phyloP scores from a whole-genome alignment of 2,113 vertebrate genomes.

The Herpailurus yagouaroundi region DNA sequence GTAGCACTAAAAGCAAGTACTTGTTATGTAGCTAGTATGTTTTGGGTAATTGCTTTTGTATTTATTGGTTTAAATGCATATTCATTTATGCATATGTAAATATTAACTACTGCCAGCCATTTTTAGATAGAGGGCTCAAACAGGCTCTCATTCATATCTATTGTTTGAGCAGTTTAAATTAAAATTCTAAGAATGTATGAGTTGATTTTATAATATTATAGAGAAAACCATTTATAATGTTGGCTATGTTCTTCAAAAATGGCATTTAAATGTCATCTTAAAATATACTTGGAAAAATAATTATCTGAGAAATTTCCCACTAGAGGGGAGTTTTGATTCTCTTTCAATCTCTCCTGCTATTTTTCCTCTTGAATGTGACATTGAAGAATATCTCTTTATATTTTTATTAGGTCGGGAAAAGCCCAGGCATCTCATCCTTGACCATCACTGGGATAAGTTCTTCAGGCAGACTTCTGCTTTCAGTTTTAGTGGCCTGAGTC shows the following conservation, averaged over 20 bases:
- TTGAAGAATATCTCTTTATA: constrained; percentile 18
- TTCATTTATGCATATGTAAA: not conserved
- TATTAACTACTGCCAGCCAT: not conserved
- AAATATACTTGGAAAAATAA: constrained; percentile 46
- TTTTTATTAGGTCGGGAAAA: constrained; percentile 54
- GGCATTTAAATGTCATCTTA: constrained; percentile 22
- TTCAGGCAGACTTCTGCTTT: constrained; percentile 11
- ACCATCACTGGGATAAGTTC: constrained; percentile 2
- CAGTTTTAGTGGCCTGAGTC: not conserved
- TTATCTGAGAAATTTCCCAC: not conserved
- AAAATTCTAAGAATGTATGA: constrained; percentile 16
- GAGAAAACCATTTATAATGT: not conserved
- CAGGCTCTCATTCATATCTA: not conserved
- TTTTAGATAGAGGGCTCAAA: not conserved
- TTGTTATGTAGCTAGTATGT: not conserved
- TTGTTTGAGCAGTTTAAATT: constrained; percentile 12
- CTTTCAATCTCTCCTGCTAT: not conserved
- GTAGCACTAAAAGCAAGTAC: not conserved
- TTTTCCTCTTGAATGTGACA: constrained; percentile 17
- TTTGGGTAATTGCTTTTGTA: constrained; percentile 5
- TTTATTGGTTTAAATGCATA: not conserved
- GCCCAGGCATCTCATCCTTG: not conserved
- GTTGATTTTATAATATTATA: constrained; percentile 11
- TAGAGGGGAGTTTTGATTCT: constrained; percentile 5
- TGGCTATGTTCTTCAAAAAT: not conserved